Percentiles rank a stretch among this genome's conserved stretches.
Conservation (phyloP, 53 echinoderm and acorn worm species). For the Patiria pectinifera region DNA sequence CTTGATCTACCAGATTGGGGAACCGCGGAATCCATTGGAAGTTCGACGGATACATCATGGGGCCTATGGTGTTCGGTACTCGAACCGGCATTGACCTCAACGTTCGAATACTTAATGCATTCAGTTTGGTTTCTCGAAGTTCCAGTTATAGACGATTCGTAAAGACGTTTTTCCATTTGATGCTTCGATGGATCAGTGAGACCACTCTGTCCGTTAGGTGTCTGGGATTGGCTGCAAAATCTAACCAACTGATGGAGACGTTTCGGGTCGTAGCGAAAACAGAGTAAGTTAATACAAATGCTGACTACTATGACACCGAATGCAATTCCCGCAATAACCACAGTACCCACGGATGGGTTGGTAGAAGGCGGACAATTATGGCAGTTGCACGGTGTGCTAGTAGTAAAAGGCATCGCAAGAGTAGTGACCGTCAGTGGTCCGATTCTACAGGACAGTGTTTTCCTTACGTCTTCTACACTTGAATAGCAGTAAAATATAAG, state of each 20-base stretch:
- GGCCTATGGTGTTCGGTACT: too few relatives aligned
- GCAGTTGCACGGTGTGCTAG: background rate
- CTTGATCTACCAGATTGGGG: background rate
- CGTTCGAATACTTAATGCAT: background rate
- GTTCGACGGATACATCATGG: too few relatives aligned
- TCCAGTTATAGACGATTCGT: background rate
- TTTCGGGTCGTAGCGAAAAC: background rate
- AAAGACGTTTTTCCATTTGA: background rate
- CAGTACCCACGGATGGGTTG: too few relatives aligned
- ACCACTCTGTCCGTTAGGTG: background rate
- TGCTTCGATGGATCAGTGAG: too few relatives aligned
- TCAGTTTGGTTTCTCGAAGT: background rate
- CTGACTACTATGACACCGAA: background rate
- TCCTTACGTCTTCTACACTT: background rate
- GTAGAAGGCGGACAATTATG: background rate
- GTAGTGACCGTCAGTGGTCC: conserved; percentile 14
- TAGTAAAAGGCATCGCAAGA: background rate
- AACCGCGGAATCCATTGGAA: background rate
- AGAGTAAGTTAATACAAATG: background rate
- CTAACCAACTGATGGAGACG: background rate
- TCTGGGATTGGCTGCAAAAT: background rate
- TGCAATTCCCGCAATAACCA: background rate
- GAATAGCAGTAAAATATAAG: conserved; percentile 21
- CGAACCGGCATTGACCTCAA: too few relatives aligned
- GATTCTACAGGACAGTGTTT: conserved; percentile 25